A percentile compares a stretch with the other conserved stretches of the same genome.
Evolutionary conservation across 2,888 invertebrate species (phyloP).

Genomic region (Graphium colonna): DNA sequence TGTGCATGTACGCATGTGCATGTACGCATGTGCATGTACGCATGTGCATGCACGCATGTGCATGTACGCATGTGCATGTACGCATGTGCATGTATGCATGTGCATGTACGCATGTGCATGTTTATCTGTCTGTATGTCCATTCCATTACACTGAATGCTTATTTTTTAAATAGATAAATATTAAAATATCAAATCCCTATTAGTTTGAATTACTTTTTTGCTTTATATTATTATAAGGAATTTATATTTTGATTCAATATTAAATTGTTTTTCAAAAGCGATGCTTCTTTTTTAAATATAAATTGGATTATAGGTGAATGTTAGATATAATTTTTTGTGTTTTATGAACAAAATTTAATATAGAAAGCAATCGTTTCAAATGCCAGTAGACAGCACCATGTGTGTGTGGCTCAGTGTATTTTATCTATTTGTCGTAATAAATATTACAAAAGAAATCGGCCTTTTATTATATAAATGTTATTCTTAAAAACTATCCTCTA

Average conservation of each 20-base stretch:
- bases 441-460: not conserved
- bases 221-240: not conserved
- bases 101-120: not conserved
- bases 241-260: not conserved
- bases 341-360: not conserved
- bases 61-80: not conserved
- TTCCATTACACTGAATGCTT: not conserved
- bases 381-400: not conserved
- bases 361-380: not conserved
- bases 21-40: not conserved
- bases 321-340: conserved; percentile 10
- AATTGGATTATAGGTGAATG: not conserved
- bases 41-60: not conserved
- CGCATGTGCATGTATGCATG: not conserved
- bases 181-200: not conserved
- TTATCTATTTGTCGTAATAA: conserved; percentile 24
- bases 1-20: not conserved
- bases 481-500: too few species aligned
- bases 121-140: not conserved
- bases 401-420: conserved; percentile 11
- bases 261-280: not conserved
- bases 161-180: not conserved
- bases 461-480: not conserved
- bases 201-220: not conserved
- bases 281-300: not conserved